Evolutionary conservation across 1,140 invertebrate genomes (phyloP).

Genomic region (Venturia canescens): DNA sequence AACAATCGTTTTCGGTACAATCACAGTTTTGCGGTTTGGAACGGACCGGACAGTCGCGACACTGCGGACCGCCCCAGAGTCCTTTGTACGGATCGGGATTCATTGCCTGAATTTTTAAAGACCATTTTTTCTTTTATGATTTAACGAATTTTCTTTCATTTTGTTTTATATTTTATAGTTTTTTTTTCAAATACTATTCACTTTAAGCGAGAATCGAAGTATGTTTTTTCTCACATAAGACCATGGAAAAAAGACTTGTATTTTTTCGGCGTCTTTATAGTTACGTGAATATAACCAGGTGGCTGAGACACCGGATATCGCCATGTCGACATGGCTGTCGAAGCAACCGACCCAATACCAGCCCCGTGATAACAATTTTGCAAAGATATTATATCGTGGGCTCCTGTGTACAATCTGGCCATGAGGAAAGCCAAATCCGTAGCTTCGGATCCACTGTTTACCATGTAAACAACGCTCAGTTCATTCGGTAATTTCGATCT

Average conservation of each 20-base stretch:
- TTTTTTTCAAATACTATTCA: too few species aligned
- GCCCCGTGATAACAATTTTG: constrained; percentile 95
- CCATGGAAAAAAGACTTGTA: too few species aligned
- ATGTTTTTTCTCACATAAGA: too few species aligned
- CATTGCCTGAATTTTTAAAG: constrained; percentile 80
- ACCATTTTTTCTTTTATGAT: neutral
- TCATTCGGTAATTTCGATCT: constrained; percentile 88
- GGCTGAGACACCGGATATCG: constrained; percentile 86
- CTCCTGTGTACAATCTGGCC: constrained; percentile 89
- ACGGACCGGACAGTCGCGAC: constrained; percentile 92
- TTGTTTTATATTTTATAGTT: constrained; percentile 19
- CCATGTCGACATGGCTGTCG: constrained; percentile 90
- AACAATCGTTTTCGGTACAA: constrained; percentile 82
- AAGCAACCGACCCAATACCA: constrained; percentile 87
- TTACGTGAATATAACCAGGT: constrained; percentile 91
- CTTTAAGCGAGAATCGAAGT: too few species aligned
- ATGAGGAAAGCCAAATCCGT: constrained; percentile 96
- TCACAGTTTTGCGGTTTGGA: constrained; percentile 80
- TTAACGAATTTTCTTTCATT: neutral
- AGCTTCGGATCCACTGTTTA: constrained; percentile 98
- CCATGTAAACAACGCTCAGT: constrained; percentile 89
- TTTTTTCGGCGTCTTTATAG: constrained; percentile 52
- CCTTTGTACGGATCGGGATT: constrained; percentile 95
- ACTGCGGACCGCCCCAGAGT: constrained; percentile 91
- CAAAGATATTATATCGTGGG: constrained; percentile 91